Percentiles rank a stretch among this genome's conserved stretches.
Conservation (phyloP, 2,888 invertebrate species). For the Cryptops parisi region DNA sequence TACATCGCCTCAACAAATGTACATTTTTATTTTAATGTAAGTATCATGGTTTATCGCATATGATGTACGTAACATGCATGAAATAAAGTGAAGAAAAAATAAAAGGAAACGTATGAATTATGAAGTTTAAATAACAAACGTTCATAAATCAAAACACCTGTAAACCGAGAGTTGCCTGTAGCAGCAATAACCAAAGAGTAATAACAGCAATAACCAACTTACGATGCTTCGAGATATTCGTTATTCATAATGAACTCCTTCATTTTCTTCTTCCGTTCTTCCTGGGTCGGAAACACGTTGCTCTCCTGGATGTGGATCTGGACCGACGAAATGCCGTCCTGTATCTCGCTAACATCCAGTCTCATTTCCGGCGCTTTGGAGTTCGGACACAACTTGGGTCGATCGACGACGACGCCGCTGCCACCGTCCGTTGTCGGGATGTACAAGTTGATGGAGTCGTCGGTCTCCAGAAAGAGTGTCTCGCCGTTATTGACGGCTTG, state of each 20-base stretch:
- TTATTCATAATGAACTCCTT: conserved; percentile 31
- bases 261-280: conserved; percentile 22
- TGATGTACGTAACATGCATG: too few relatives aligned
- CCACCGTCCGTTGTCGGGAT: not conserved
- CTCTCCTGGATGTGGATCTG: conserved; percentile 24
- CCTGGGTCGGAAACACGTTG: conserved; percentile 11
- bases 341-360: conserved; percentile 24
- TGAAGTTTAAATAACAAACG: too few relatives aligned
- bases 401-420: not conserved
- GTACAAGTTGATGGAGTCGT: not conserved
- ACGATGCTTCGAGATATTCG: conserved; percentile 33
- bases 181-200: too few relatives aligned
- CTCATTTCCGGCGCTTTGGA: conserved; percentile 13
- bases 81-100: too few relatives aligned
- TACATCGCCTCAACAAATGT: too few relatives aligned
- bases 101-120: too few relatives aligned
- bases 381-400: too few relatives aligned
- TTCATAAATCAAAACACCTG: too few relatives aligned
- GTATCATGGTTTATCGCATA: too few relatives aligned
- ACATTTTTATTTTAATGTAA: too few relatives aligned
- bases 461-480: conserved; percentile 3
- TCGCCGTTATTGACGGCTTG: conserved; percentile 19
- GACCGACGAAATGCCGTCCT: conserved; percentile 28
- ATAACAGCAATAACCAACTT: conserved; percentile 25
- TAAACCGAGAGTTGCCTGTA: too few relatives aligned